Base-by-base conservation (phyloP, 2,797 vertebrate species). In the Cossypha polioptera region DNA sequence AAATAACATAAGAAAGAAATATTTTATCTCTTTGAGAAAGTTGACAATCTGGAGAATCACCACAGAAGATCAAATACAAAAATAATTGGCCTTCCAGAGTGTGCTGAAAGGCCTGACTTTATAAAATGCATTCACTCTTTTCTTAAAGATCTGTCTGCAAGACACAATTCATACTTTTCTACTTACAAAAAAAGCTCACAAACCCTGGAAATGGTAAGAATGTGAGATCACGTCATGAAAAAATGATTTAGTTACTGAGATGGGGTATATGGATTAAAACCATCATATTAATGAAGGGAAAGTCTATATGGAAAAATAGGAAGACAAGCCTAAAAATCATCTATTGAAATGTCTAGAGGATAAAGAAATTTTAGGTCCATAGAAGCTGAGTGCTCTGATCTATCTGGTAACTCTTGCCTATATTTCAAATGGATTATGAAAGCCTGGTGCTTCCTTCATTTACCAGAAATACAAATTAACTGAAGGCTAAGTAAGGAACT, bases 61-160 rank as follows among this genome's bases (percentile, higher is more conserved):
- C 59, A 57, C 40, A 50, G 75, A 92, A 88, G 75, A 88, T 73
- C 35, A 84, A 93, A 84, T n/a, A 38, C 10, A 5, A 90, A 94
- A 94, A 93, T 94, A 95, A 93, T 93, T 93, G 54, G 71, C 71
- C 66, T 94, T 94, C 61, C 63, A 82, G 57, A 91, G 54, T 53
- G 38, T 73, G 85, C 73, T 75, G 63, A 54, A 86, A 48, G 22
- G 33, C 36, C 63, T 92, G 77, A 43, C 45, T 95, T 92, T 40
- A 72, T 29, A 84, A 89, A 94, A 92, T 74, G 19, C 35, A 50
- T 86, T 93, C 61, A 35, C 17, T 91, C 47, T 81, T 85, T 79
- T 88, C 65, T 75, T 81, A 86, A 93, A 95, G 59, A 42, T 79
- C 61, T 94, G 14, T 66, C 93, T 94, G 55, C 63, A 66, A 78